Evolutionary conservation across 2,113 vertebrate genomes (phyloP), one percentile per base, ranked within the genome.

Genomic region (Formicarius rufipectus): DNA sequence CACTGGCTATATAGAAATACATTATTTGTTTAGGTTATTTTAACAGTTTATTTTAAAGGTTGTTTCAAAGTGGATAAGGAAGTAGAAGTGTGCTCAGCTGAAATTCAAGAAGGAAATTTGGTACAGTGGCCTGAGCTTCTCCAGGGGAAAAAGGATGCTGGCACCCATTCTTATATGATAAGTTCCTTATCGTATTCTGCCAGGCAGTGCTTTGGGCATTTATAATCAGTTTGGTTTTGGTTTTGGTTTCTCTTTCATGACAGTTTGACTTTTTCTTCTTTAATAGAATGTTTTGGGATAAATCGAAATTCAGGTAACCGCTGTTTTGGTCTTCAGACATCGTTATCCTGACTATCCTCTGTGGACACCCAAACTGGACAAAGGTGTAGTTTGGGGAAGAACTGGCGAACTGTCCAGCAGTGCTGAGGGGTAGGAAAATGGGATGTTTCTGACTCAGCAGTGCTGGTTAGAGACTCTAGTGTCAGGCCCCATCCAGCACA

Each of bases 131-230:
- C 44, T 47, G 12, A 14, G 33, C 12, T 64, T 73, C n/a, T n/a
- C 39, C 47, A 45, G 45, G 0, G 4, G 84, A 71, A 77, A 47
- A 52, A 0, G 0, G 35, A 45, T 39, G 9, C 25, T 7, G 4
- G 18, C 9, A 89, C 21, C 18, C 5, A 0, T 35, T 67, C 2
- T 0, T 18, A 68, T n/a, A n/a, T n/a, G n/a, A n/a, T 66, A 68
- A 84, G 25, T 13, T 80, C 60, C 47, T 77, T 59, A 6, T 31
- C 4, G 4, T n/a, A 33, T 55, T 68, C 28, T 83, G 13, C 19
- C 59, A 53, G 39, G 63, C 25, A 79, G 35, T 0, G 0, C 59
- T 81, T 84, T 39, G 42, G 28, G 17, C 40, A 53, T 74, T 90
- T 90, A 22, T 27, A 52, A 69, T 69, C 75, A 33, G 12, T 63